Evolutionary conservation across 2,113 vertebrate genomes (phyloP), one percentile per base, ranked within the genome.

Genomic region (Dasyornis broadbenti): DNA sequence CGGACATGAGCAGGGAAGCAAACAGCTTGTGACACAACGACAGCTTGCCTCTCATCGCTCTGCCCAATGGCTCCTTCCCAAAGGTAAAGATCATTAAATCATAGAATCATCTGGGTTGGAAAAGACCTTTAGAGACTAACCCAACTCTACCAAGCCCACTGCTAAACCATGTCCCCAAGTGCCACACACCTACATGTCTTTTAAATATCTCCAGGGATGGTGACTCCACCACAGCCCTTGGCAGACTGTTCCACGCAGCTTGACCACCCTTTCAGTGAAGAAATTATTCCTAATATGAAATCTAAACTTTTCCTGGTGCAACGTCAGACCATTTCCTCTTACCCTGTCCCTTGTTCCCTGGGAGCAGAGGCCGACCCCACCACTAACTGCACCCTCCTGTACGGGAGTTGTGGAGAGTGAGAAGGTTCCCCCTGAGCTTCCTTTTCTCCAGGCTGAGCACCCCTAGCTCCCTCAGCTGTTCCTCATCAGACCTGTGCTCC

Each of bases 381-480:
- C 2, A n/a, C 6, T 31, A 47, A 17, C 21, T 61, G 7, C 47
- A 47, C 6, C 0, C 30, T 42, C 17, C 11, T 45, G 2, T n/a
- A 13, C 66, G 12, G 24, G 12, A 52, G 31, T 1, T 12, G 9
- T 10, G 4, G 20, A 61, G 28, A n/a, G 16, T 0, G 0, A 47
- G 26, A 68, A 75, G 6, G 26, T 35, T 12, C 10, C 35, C 6
- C 8, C 30, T 22, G 11, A 69, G 47, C 21, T 30, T 54, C 30
- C n/a, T 68, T 13, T 61, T 6, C 14, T 8, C 23, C 39, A 60
- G 0, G 3, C 28, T 52, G 6, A 82, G 69, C 39, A 7, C 9
- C 14, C 12, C 9, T 20, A 70, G 15, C 42, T 84, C 27, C n/a
- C 13, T 13, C 42, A 50, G 50, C 18, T 42, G 66, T 21, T 72